Conservation (phyloP, 2,113 vertebrate genomes). For the Amphiprion percula region DNA sequence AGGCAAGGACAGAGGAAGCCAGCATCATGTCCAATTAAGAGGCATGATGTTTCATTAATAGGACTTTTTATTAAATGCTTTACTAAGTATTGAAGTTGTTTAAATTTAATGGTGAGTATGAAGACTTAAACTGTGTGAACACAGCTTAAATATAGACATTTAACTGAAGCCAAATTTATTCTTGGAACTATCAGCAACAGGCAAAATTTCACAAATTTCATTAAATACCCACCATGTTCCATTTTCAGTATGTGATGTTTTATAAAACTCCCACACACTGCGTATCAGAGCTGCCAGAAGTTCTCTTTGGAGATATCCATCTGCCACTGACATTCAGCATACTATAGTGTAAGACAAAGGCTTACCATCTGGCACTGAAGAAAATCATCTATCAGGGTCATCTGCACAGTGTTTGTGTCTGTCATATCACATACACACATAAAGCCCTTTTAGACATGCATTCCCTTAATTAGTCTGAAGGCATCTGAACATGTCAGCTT, state of each 20-base stretch:
- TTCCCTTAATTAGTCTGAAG: no score
- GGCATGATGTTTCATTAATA: not conserved
- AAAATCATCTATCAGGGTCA: not conserved
- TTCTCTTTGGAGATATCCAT: not conserved
- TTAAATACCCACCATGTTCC: no score
- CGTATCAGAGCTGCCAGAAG: not conserved
- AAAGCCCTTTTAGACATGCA: not conserved
- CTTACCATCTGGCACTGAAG: not conserved
- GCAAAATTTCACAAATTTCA: no score
- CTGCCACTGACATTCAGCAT: constrained; percentile 5
- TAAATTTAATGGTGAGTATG: not conserved
- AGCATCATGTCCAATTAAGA: not conserved
- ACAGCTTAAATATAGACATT: no score
- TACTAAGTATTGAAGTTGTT: not conserved
- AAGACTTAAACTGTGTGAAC: not conserved
- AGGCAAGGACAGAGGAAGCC: not conserved
- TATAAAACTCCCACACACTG: no score
- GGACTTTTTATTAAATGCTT: not conserved
- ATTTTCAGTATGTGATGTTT: no score
- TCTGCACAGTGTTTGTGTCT: not conserved
- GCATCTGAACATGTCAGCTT: no score
- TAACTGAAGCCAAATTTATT: no score
- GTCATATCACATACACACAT: not conserved
- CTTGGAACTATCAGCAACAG: no score
- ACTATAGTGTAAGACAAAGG: not conserved